These are phyloP conservation scores for Aphelocoma californica DNA, from an alignment of 2,797 vertebrate species.

Conservation along the genomic window DNA sequence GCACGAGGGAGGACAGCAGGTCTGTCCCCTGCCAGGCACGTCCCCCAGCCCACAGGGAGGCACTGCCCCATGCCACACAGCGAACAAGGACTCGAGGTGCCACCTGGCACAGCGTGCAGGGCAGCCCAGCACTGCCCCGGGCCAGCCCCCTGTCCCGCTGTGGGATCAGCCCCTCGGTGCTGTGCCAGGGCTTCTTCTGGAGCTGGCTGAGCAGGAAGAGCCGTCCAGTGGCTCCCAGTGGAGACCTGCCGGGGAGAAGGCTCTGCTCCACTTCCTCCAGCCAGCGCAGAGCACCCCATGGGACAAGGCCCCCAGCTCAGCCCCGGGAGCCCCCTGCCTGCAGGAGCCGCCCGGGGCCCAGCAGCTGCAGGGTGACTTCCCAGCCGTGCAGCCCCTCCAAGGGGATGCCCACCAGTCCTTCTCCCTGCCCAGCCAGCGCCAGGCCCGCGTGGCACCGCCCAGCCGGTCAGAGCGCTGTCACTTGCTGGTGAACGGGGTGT, in stretches of 20 bases:
- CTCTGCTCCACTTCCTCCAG: background rate
- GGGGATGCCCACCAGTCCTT: background rate
- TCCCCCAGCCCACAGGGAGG: background rate
- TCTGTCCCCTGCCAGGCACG: background rate
- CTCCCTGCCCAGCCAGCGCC: slow-evolving; percentile 21
- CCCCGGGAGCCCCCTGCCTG: background rate
- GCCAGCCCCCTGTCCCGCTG: background rate
- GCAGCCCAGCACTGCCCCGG: background rate
- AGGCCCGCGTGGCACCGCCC: background rate
- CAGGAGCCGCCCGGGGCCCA: background rate
- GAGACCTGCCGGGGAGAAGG: background rate
- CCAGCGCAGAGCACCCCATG: slow-evolving; percentile 18
- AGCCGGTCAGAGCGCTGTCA: slow-evolving; percentile 19
- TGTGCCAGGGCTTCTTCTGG: background rate
- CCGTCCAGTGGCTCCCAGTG: background rate
- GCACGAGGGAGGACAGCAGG: background rate
- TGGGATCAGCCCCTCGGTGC: slow-evolving; percentile 70
- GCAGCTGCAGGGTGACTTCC: slow-evolving; percentile 30
- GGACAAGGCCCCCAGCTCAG: background rate
- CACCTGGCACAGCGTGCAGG: slow-evolving; percentile 40
- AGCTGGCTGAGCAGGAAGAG: background rate
- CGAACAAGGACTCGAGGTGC: accelerated
- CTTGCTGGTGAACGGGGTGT: slow-evolving; percentile 26
- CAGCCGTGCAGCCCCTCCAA: background rate
- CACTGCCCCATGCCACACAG: accelerated